These are phyloP conservation scores for Coilia nasus DNA, from an alignment of 2,797 vertebrate genomes.

Conservation along the genomic window DNA sequence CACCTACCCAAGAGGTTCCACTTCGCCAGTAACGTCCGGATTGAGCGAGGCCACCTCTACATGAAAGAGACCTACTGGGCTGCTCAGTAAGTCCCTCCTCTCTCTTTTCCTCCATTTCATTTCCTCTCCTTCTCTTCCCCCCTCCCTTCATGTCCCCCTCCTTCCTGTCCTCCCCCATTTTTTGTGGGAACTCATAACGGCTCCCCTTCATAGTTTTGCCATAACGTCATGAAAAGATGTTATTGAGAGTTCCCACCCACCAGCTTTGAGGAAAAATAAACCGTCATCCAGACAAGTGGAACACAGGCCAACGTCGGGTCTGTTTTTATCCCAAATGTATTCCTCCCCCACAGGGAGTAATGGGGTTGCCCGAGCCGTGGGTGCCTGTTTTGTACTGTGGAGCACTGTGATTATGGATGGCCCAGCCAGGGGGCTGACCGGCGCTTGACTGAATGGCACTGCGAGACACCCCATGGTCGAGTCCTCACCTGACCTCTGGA, in stretches of 20 bases:
- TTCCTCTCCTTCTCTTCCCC: too few species aligned
- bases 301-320: neutral
- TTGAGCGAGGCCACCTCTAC: conserved; percentile 87
- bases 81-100: too few species aligned
- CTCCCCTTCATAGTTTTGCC: too few species aligned
- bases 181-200: too few species aligned
- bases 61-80: conserved; percentile 84
- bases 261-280: neutral
- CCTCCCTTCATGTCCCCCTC: too few species aligned
- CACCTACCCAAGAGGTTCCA: conserved; percentile 90
- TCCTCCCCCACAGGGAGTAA: neutral
- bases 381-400: neutral
- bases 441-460: neutral
- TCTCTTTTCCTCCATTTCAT: too few species aligned
- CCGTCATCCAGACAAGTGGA: neutral
- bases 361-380: neutral
- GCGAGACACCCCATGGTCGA: neutral
- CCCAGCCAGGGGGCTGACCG: neutral
- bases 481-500: neutral
- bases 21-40: conserved; percentile 84
- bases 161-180: too few species aligned
- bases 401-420: conserved; percentile 1
- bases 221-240: too few species aligned
- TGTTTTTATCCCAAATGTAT: conserved; percentile 8
- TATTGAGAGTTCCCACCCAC: too few species aligned